These are phyloP conservation scores for Tetragonisca angustula DNA, from an alignment of 2,888 invertebrate species.

Conservation along the genomic window DNA sequence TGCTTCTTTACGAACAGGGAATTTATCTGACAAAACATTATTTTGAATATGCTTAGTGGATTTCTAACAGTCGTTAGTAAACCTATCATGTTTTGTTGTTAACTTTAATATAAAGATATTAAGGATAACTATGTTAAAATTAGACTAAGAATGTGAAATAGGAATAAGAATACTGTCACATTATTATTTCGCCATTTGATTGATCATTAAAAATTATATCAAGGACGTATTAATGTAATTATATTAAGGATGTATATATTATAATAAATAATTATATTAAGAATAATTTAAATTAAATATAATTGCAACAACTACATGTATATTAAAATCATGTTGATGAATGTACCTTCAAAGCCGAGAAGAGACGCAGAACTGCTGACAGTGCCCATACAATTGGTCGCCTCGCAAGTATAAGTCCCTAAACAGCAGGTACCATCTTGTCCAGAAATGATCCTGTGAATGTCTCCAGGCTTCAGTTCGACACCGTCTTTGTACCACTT, in stretches of 20 bases:
- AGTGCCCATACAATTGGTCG: conserved; percentile 95
- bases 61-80: not conserved
- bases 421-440: conserved; percentile 95
- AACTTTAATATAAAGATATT: too few species aligned
- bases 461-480: conserved; percentile 95
- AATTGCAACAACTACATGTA: too few species aligned
- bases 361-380: conserved; percentile 95
- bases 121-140: too few species aligned
- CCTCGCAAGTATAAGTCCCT: conserved; percentile 96
- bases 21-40: conserved; percentile 50
- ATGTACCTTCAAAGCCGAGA: conserved; percentile 92
- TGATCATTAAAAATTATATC: too few species aligned
- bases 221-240: too few species aligned
- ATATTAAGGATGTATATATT: too few species aligned
- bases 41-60: not conserved
- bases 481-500: conserved; percentile 97
- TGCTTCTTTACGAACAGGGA: conserved; percentile 65
- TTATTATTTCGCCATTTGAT: too few species aligned
- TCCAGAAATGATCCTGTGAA: conserved; percentile 95
- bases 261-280: too few species aligned
- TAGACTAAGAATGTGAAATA: too few species aligned
- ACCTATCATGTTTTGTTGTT: not conserved
- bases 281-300: too few species aligned
- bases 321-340: not conserved
- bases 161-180: too few species aligned